Conservation (phyloP, 2,888 invertebrate species). For the Leptinotarsa peninsularis region DNA sequence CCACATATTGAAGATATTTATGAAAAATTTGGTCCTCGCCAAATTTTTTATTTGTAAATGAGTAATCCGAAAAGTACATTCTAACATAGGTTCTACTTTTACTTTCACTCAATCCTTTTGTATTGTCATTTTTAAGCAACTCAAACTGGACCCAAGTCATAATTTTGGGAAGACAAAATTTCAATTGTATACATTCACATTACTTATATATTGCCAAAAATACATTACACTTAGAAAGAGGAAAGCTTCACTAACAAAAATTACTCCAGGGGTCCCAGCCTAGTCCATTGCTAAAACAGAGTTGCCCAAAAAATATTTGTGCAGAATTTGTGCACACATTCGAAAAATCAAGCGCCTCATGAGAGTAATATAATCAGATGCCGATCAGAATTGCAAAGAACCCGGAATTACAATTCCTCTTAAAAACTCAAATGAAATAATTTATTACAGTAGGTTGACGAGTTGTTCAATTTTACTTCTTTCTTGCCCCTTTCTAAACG, state of each 20-base stretch:
- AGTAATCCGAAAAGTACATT: constrained; percentile 39
- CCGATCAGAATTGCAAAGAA: neutral
- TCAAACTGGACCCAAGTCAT: constrained; percentile 50
- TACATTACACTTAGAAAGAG: constrained; percentile 48
- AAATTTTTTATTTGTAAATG: constrained; percentile 42
- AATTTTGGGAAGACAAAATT: constrained; percentile 51
- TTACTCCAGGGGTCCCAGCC: constrained; percentile 51
- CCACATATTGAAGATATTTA: constrained; percentile 6
- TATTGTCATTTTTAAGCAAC: constrained; percentile 55
- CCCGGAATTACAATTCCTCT: too few species aligned
- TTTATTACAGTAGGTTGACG: too few species aligned
- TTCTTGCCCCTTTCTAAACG: too few species aligned
- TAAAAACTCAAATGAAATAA: too few species aligned
- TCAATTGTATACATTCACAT: constrained; percentile 42
- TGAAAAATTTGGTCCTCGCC: neutral
- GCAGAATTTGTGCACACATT: constrained; percentile 48
- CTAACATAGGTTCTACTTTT: constrained; percentile 43
- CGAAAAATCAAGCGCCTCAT: constrained; percentile 34
- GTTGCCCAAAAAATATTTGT: constrained; percentile 45
- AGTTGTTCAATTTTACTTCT: too few species aligned
- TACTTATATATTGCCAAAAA: constrained; percentile 47
- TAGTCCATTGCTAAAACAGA: constrained; percentile 45
- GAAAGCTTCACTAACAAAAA: constrained; percentile 48
- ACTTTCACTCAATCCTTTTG: constrained; percentile 47
- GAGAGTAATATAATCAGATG: neutral